Conservation (phyloP, 2,113 vertebrate genomes). For the Ovis canadensis region DNA sequence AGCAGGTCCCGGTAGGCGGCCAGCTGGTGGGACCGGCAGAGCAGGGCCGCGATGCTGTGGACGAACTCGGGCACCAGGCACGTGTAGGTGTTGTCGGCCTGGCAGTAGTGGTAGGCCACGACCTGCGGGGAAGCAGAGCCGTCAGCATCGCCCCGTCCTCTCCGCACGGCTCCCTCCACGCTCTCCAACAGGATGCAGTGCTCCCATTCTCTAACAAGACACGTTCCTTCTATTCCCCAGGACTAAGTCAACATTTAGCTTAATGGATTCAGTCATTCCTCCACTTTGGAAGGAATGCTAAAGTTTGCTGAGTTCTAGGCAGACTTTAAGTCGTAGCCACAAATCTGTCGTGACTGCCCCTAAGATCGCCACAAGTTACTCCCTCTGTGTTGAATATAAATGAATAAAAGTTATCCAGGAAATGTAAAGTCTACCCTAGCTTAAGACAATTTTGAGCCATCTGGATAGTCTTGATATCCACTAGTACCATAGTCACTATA, state of each 20-base stretch:
- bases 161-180: not conserved
- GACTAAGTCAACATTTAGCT: not conserved
- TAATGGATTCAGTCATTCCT: not conserved
- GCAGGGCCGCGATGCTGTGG: slow-evolving; percentile 93
- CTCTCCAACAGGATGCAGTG: fast-evolving
- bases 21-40: slow-evolving; percentile 91
- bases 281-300: not conserved
- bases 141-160: not conserved
- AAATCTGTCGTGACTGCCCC: not conserved
- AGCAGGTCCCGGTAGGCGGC: slow-evolving; percentile 91
- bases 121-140: slow-evolving; percentile 81
- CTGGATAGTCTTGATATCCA: not conserved
- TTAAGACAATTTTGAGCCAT: not conserved
- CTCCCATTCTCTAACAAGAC: fast-evolving
- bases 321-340: not conserved
- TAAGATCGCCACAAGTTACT: not conserved
- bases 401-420: not conserved
- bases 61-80: slow-evolving; percentile 97
- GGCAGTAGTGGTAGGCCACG: slow-evolving; percentile 98
- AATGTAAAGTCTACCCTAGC: not conserved
- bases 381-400: not conserved
- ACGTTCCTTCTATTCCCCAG: not conserved
- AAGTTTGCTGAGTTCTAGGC: not conserved
- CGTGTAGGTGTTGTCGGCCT: slow-evolving; percentile 98
- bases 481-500: not conserved